phyloP scores from a whole-genome alignment of 2,797 vertebrate genomes.

The Staurois parvus region DNA sequence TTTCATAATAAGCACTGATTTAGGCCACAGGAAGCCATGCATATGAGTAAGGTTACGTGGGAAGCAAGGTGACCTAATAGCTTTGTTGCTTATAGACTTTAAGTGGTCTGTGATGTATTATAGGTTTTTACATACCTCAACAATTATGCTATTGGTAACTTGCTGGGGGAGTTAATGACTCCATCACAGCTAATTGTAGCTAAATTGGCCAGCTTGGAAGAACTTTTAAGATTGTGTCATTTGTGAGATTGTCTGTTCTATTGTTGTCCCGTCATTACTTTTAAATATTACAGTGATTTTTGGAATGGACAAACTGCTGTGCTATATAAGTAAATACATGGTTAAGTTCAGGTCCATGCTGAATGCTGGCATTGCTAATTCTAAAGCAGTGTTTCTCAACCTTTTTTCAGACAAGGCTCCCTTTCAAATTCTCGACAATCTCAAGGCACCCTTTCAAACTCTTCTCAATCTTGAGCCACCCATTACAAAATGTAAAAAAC shows the following conservation, averaged over 20 bases:
- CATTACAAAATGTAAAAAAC: too few relatives aligned
- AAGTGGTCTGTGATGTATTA: slow-evolving; percentile 3
- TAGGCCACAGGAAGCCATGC: background rate
- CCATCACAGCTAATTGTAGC: slow-evolving; percentile 1
- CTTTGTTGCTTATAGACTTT: background rate
- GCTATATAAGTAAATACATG: too few relatives aligned
- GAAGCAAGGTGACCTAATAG: slow-evolving; percentile 4
- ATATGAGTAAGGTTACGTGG: background rate
- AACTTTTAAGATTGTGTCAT: background rate
- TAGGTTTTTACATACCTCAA: slow-evolving; percentile 8
- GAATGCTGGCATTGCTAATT: too few relatives aligned
- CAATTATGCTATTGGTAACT: slow-evolving; percentile 8
- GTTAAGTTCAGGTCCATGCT: too few relatives aligned
- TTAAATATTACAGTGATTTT: too few relatives aligned
- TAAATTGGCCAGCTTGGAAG: background rate
- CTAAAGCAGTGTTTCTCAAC: too few relatives aligned
- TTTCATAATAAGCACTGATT: background rate
- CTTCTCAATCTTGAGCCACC: too few relatives aligned
- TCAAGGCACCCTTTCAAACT: too few relatives aligned
- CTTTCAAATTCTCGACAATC: too few relatives aligned
- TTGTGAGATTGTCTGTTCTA: background rate
- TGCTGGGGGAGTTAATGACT: background rate
- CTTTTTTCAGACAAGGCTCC: too few relatives aligned
- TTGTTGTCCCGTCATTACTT: background rate
- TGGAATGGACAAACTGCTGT: too few relatives aligned